phyloP scores from a whole-genome alignment of 2,888 invertebrate species.

The Protodeltote pygarga region DNA sequence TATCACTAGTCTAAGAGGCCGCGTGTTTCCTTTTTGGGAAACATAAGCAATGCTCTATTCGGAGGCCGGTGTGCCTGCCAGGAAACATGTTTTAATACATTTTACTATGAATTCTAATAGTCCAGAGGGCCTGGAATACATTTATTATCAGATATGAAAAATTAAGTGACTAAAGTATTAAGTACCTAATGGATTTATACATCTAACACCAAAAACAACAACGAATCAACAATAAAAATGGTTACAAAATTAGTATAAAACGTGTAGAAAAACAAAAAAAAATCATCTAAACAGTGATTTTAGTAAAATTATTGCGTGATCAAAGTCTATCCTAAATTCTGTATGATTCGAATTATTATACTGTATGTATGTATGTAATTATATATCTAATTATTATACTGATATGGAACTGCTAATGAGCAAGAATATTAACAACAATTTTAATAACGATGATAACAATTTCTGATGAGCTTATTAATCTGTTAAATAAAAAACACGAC shows the following conservation, averaged over 20 bases:
- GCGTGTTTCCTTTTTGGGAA: too few relatives aligned
- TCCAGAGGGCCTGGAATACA: too few relatives aligned
- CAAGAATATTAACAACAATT: constrained; percentile 10
- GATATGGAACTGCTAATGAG: constrained; percentile 18
- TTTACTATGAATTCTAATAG: too few relatives aligned
- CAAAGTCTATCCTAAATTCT: constrained; percentile 20
- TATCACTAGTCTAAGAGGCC: too few relatives aligned
- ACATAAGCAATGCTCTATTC: too few relatives aligned
- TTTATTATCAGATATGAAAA: too few relatives aligned
- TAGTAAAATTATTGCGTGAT: constrained; percentile 34
- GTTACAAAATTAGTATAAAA: constrained; percentile 39
- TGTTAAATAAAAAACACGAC: constrained; percentile 32
- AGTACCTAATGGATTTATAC: too few relatives aligned
- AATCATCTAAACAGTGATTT: constrained; percentile 21
- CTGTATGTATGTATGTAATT: too few relatives aligned
- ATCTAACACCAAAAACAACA: constrained; percentile 19
- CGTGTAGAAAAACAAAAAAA: constrained; percentile 13
- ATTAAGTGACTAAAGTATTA: too few relatives aligned
- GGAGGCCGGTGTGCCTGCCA: too few relatives aligned
- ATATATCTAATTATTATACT: too few relatives aligned
- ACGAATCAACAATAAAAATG: constrained; percentile 12
- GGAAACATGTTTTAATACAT: too few relatives aligned
- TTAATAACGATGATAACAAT: constrained; percentile 11
- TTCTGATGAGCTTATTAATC: constrained; percentile 25
- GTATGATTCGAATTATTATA: constrained; percentile 20